Conservation (phyloP, 1,140 invertebrate genomes). For the Apocrypta bakeri region DNA sequence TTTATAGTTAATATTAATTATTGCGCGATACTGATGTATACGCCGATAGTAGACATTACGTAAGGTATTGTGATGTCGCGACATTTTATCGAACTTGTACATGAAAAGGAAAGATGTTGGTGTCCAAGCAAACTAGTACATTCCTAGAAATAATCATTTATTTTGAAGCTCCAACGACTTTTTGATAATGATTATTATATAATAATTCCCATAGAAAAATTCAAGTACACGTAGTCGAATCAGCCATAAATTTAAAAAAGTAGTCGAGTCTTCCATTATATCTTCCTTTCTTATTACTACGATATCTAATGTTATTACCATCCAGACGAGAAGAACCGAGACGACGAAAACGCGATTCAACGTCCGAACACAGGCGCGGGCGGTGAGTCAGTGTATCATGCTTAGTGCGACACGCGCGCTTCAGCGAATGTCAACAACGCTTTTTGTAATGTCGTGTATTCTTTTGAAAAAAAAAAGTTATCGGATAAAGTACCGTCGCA, state of each 20-base stretch:
- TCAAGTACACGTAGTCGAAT: no score
- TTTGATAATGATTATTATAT: no score
- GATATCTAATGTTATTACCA: slow-evolving; percentile 60
- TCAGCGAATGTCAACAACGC: slow-evolving; percentile 36
- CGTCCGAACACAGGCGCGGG: slow-evolving; percentile 58
- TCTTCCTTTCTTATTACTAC: slow-evolving; percentile 48
- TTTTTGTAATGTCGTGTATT: slow-evolving; percentile 29
- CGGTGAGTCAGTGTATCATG: slow-evolving; percentile 63
- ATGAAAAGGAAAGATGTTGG: slow-evolving; percentile 21
- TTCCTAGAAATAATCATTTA: neutral
- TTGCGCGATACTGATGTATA: neutral
- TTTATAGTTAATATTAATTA: neutral
- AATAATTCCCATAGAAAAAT: no score
- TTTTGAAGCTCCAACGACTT: no score
- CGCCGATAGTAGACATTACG: neutral
- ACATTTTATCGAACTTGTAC: slow-evolving; percentile 1
- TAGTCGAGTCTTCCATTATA: slow-evolving; percentile 8
- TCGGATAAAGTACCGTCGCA: no score
- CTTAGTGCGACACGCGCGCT: slow-evolving; percentile 61
- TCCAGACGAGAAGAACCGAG: slow-evolving; percentile 60
- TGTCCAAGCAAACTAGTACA: neutral
- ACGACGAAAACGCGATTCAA: slow-evolving; percentile 70
- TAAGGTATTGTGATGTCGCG: no score
- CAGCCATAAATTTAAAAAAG: neutral
- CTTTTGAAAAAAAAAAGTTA: slow-evolving; percentile 45